Percentiles rank a stretch among this genome's conserved stretches.
Conservation (phyloP, 2,113 vertebrate genomes). For the Eulemur rufifrons region DNA sequence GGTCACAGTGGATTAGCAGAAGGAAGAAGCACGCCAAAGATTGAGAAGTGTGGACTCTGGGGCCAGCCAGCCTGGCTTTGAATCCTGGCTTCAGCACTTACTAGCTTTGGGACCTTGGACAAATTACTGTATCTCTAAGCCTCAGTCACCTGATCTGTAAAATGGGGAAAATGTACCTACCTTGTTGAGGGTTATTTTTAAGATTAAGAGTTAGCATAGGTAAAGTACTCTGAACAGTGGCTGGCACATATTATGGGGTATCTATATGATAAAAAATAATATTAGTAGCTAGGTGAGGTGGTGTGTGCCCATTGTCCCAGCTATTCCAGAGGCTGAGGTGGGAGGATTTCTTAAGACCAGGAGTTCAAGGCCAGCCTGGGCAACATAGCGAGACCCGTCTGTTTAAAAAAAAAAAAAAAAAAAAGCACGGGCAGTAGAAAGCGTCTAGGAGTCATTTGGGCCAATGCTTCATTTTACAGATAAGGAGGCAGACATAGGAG, state of each 20-base stretch:
- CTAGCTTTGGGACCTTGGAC: not conserved
- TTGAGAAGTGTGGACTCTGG: not conserved
- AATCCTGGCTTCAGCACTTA: not conserved
- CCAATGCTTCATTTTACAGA: not conserved
- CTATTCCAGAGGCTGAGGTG: too few relatives aligned
- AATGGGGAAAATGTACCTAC: not conserved
- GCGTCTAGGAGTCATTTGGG: not conserved
- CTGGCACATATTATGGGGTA: not conserved
- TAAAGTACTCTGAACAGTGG: constrained; percentile 3
- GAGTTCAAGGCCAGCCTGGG: too few relatives aligned
- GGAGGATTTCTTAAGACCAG: too few relatives aligned
- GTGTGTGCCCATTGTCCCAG: too few relatives aligned
- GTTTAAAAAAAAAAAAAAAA: too few relatives aligned
- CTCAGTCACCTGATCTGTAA: not conserved
- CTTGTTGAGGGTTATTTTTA: not conserved
- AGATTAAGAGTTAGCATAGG: not conserved
- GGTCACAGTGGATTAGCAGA: not conserved
- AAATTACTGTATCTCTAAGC: not conserved
- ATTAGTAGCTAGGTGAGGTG: not conserved
- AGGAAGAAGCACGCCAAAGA: not conserved
- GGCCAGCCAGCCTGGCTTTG: not conserved
- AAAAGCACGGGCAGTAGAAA: not conserved
- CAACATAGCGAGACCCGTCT: too few relatives aligned
- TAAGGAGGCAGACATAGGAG: not conserved
- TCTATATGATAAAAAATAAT: not conserved